Conservation (phyloP, 2,113 vertebrate genomes). For the Sorex fumeus region DNA sequence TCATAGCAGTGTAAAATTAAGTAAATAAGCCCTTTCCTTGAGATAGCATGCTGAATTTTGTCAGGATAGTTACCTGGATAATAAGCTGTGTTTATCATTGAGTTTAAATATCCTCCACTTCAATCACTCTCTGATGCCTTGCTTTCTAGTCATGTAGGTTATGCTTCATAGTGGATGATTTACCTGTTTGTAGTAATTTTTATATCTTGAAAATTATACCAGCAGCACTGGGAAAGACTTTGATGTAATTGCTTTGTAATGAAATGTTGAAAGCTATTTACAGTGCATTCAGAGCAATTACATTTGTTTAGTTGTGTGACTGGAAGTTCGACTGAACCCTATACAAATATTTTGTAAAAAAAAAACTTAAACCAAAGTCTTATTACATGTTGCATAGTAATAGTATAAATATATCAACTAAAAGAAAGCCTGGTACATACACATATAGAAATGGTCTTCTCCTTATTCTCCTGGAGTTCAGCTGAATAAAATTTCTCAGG, state of each 20-base stretch:
- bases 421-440: constrained; percentile 28
- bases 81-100: constrained; percentile 6
- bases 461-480: constrained; percentile 53
- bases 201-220: constrained; percentile 49
- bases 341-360: constrained; percentile 69
- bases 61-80: neutral
- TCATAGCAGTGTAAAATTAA: neutral
- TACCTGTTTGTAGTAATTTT: constrained; percentile 67
- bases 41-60: neutral
- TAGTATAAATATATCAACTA: constrained; percentile 52
- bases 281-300: constrained; percentile 79
- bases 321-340: constrained; percentile 68
- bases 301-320: constrained; percentile 63
- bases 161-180: constrained; percentile 57
- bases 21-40: neutral
- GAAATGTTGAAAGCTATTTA: constrained; percentile 81
- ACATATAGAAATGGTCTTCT: neutral
- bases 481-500: neutral
- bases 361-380: constrained; percentile 43
- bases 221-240: constrained; percentile 63
- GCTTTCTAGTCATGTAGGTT: neutral
- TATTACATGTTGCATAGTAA: constrained; percentile 48
- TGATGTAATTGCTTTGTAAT: constrained; percentile 70
- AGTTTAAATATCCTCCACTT: neutral
- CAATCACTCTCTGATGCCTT: neutral